phyloP scores from a whole-genome alignment of 2,113 vertebrate species.

The Pseudopodoces humilis region DNA sequence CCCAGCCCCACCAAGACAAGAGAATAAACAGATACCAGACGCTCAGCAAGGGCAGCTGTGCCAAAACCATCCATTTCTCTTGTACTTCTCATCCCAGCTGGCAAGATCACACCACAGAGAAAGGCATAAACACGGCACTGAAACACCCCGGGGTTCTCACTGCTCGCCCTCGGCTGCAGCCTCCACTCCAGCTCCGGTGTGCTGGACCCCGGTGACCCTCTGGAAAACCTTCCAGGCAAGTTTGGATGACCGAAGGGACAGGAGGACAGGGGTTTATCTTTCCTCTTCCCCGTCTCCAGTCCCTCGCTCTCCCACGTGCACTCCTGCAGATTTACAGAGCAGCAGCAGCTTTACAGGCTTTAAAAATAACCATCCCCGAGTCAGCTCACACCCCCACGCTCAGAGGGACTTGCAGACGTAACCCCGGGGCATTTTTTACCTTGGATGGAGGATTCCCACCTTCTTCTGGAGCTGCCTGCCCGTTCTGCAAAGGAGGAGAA shows the following conservation, averaged over 20 bases:
- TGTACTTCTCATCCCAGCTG: neutral
- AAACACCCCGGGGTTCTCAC: neutral
- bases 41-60: neutral
- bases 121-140: neutral
- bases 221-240: neutral
- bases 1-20: neutral
- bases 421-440: conserved; percentile 52
- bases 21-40: conserved; percentile 4
- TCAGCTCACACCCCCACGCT: neutral
- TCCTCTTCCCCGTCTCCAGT: neutral
- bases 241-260: neutral
- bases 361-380: neutral
- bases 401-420: neutral
- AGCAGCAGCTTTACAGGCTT: neutral
- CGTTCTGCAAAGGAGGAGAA: conserved; percentile 74
- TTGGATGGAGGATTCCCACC: conserved; percentile 60
- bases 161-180: rapidly evolving
- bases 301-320: neutral
- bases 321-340: neutral
- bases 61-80: conserved; percentile 18
- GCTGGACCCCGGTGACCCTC: neutral
- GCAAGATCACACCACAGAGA: neutral
- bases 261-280: neutral
- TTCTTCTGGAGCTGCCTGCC: conserved; percentile 74
- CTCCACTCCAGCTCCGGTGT: neutral